phyloP scores from a whole-genome alignment of 2,113 vertebrate genomes.

The Stictonetta naevosa region DNA sequence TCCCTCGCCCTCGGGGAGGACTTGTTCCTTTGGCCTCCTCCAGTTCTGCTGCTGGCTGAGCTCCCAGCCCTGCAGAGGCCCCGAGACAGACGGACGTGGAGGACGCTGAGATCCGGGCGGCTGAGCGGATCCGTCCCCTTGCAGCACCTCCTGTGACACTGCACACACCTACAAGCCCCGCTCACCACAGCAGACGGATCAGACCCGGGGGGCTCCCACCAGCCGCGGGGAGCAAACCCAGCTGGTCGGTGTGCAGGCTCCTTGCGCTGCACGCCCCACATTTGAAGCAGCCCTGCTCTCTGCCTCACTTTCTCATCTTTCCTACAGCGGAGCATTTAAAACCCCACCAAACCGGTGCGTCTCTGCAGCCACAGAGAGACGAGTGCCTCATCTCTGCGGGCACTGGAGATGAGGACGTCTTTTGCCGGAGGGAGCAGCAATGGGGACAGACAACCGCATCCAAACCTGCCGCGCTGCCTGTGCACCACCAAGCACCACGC shows the following conservation, averaged over 20 bases:
- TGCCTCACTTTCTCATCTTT: background rate
- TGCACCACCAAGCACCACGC: background rate
- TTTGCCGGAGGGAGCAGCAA: background rate
- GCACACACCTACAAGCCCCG: background rate
- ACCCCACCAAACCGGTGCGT: accelerated
- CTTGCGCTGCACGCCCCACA: background rate
- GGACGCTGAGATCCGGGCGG: accelerated
- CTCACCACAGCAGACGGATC: accelerated
- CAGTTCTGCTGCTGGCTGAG: background rate
- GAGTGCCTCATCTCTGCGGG: background rate
- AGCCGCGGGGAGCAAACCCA: background rate
- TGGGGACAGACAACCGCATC: accelerated
- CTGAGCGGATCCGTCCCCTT: accelerated
- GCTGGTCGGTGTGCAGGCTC: accelerated
- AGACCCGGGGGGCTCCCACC: background rate
- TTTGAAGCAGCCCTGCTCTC: background rate
- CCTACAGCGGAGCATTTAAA: background rate
- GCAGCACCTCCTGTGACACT: background rate
- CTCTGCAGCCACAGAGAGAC: background rate
- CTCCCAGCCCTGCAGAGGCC: background rate
- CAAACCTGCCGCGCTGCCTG: background rate
- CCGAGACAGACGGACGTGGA: background rate
- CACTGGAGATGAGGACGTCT: background rate
- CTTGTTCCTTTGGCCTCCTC: background rate
- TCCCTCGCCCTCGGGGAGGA: accelerated